Percentiles rank a stretch among this genome's conserved stretches.
Conservation (phyloP, 2,888 invertebrate genomes). For the Temnothorax unifasciatus region DNA sequence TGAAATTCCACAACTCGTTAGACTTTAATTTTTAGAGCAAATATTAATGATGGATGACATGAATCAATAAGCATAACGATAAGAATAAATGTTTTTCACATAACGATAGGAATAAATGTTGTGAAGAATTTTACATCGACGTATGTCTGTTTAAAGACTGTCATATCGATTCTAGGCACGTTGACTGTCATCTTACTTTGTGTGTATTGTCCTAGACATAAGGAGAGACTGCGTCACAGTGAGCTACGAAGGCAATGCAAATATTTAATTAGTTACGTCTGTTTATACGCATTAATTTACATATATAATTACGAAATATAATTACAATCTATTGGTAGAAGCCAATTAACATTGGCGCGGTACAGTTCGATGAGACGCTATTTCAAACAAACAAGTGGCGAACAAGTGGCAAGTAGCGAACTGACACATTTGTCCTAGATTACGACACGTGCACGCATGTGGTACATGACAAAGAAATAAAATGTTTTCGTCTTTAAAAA, state of each 20-base stretch:
- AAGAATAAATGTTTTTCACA: not conserved
- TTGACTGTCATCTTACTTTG: not conserved
- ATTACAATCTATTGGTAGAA: constrained; percentile 11
- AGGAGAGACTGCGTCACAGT: not conserved
- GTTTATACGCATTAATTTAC: constrained; percentile 13
- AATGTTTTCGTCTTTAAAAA: not conserved
- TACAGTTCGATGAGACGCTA: constrained; percentile 18
- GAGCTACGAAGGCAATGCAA: constrained; percentile 8
- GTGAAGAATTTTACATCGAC: not conserved
- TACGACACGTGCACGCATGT: not conserved
- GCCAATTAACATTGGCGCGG: constrained; percentile 12
- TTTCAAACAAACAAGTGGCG: constrained; percentile 34
- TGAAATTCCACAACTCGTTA: not conserved
- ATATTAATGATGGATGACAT: constrained; percentile 3
- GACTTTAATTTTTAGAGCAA: constrained; percentile 12
- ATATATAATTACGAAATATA: constrained; percentile 33
- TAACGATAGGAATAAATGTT: not conserved
- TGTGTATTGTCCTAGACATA: constrained; percentile 9
- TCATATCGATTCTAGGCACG: constrained; percentile 4
- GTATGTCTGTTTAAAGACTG: not conserved
- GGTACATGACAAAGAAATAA: not conserved
- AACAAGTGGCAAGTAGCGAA: constrained; percentile 34
- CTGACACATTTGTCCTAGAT: constrained; percentile 19
- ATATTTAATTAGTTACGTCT: constrained; percentile 45
- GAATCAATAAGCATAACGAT: constrained; percentile 1